These are phyloP conservation scores for Syrrhaptes paradoxus DNA, from an alignment of 2,113 vertebrate genomes.

Conservation along the genomic window DNA sequence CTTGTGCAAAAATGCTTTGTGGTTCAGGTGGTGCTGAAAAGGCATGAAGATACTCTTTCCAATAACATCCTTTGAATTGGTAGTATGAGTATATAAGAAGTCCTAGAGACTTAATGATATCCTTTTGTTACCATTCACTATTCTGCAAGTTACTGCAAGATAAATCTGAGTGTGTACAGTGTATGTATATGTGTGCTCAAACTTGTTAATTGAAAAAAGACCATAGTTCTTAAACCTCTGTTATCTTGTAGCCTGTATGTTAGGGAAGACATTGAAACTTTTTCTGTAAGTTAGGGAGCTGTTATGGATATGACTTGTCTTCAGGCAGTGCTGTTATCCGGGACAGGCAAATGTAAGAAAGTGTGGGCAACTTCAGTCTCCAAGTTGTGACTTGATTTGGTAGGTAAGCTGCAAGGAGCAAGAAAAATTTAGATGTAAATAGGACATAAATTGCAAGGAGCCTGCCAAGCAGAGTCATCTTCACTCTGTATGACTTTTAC, in stretches of 20 bases:
- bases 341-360: background rate
- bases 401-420: background rate
- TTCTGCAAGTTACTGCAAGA: background rate
- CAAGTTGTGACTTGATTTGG: background rate
- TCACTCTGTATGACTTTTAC: background rate
- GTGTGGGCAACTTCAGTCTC: background rate
- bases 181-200: background rate
- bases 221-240: background rate
- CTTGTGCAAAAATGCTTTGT: background rate
- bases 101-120: background rate
- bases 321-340: background rate
- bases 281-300: background rate
- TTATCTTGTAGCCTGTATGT: background rate
- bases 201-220: background rate
- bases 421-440: background rate
- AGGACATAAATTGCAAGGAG: background rate
- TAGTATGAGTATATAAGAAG: background rate
- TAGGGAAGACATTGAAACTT: background rate
- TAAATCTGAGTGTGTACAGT: background rate
- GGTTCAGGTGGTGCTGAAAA: background rate
- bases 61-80: background rate
- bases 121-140: rapidly evolving
- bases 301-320: background rate
- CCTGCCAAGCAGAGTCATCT: background rate
- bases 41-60: background rate